Conservation (phyloP, 2,797 vertebrate genomes). For the Brotula barbata region DNA sequence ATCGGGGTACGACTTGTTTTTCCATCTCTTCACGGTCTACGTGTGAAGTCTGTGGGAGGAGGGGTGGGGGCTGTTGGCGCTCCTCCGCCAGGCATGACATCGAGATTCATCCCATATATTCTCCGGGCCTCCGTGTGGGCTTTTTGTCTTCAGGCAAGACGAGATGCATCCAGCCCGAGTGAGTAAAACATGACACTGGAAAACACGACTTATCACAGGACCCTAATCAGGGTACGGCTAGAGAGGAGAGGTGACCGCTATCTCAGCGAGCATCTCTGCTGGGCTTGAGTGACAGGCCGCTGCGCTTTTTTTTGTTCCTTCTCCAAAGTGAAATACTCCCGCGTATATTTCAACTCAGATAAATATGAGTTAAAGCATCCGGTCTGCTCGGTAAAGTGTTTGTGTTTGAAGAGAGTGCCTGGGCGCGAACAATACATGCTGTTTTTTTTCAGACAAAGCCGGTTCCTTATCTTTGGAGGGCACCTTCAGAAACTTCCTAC, state of each 20-base stretch:
- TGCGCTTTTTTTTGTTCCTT: not conserved
- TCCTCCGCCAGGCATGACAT: constrained; percentile 31
- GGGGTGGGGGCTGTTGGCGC: not conserved
- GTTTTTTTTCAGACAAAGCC: constrained; percentile 68
- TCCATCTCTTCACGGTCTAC: constrained; percentile 23
- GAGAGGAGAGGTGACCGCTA: constrained; percentile 1
- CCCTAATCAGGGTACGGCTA: constrained; percentile 13
- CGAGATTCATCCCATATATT: constrained; percentile 30
- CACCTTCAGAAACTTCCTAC: constrained; percentile 75
- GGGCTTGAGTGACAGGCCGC: not conserved
- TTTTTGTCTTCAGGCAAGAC: constrained; percentile 35
- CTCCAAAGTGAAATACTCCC: constrained; percentile 27
- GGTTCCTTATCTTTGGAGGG: constrained; percentile 72
- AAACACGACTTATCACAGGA: not conserved
- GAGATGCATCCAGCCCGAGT: constrained; percentile 34
- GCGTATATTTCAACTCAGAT: constrained; percentile 40
- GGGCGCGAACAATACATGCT: constrained; percentile 66
- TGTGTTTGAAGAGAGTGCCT: constrained; percentile 52
- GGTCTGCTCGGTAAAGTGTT: constrained; percentile 47
- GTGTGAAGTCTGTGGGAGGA: constrained; percentile 22
- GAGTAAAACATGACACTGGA: constrained; percentile 34
- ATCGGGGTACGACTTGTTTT: constrained; percentile 52
- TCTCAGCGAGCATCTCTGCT: not conserved
- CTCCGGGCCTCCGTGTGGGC: constrained; percentile 40
- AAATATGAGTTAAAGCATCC: constrained; percentile 59